Percentiles rank a stretch among this genome's conserved stretches.
Evolutionary conservation across 2,888 invertebrate genomes (phyloP).

Genomic region (Lepidochrysops patricia): DNA sequence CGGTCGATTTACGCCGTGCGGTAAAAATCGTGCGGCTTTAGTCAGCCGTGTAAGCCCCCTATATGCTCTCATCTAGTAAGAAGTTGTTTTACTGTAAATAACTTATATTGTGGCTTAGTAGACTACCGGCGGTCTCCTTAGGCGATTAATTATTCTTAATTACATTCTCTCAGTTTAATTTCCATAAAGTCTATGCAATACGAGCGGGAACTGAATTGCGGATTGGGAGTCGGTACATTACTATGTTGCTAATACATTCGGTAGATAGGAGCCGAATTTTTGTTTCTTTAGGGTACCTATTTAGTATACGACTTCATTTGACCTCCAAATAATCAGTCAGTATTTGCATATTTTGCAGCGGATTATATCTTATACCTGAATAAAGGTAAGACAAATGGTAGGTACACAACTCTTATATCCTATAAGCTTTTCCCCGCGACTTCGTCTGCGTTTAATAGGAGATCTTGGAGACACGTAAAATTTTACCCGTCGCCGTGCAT

Average conservation of each 20-base stretch:
- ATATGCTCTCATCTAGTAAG: no score
- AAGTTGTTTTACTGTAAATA: no score
- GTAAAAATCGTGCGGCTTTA: constrained; percentile 28
- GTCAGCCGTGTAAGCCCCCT: constrained; percentile 28
- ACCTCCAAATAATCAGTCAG: background rate
- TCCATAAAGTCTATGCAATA: constrained; percentile 50
- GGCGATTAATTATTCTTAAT: constrained; percentile 43
- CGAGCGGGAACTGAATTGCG: constrained; percentile 39
- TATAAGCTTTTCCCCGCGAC: no score
- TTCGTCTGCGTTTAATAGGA: no score
- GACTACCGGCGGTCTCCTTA: constrained; percentile 19
- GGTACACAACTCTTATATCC: no score
- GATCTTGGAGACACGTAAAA: no score
- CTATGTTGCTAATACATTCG: background rate
- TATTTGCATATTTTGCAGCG: background rate
- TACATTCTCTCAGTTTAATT: constrained; percentile 41
- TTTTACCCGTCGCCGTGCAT: no score
- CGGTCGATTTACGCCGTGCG: constrained; percentile 11
- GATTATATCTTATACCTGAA: background rate
- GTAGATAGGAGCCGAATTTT: background rate
- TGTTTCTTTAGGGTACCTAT: background rate
- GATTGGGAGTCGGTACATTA: background rate
- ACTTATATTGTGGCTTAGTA: no score
- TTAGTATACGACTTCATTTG: background rate
- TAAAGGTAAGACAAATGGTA: no score